A percentile compares a stretch with the other conserved stretches of the same genome.
Conservation (phyloP, 1,140 invertebrate species). For the Contarinia nasturtii region DNA sequence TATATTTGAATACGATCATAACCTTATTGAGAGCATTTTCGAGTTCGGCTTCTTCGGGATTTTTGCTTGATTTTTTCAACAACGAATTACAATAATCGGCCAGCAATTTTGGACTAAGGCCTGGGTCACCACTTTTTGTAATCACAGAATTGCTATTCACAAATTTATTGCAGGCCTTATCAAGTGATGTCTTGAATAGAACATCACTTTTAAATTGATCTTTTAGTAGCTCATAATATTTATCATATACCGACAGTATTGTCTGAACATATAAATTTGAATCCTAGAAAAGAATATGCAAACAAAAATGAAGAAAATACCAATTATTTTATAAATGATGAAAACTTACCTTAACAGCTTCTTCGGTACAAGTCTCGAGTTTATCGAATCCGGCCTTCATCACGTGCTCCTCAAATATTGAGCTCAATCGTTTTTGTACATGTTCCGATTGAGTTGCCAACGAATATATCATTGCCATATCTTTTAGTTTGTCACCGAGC, state of each 20-base stretch:
- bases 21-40: conserved; percentile 98
- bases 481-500: conserved; percentile 84
- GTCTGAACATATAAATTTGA: conserved; percentile 95
- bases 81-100: conserved; percentile 96
- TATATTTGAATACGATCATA: conserved; percentile 99
- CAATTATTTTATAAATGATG: too few species aligned
- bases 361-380: conserved; percentile 81
- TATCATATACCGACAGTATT: conserved; percentile 92
- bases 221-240: conserved; percentile 85
- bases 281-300: conserved; percentile 38
- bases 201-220: conserved; percentile 92
- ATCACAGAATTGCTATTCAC: conserved; percentile 94
- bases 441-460: conserved; percentile 84
- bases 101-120: conserved; percentile 89
- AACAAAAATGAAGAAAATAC: too few species aligned
- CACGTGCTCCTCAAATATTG: conserved; percentile 84
- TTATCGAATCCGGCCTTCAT: conserved; percentile 77
- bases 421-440: conserved; percentile 74
- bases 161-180: conserved; percentile 94
- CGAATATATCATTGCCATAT: conserved; percentile 89
- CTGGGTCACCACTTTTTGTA: conserved; percentile 67
- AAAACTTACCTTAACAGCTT: conserved; percentile 48
- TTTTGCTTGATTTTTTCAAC: conserved; percentile 94
- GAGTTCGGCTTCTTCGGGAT: conserved; percentile 93
- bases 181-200: conserved; percentile 89